phyloP scores from a whole-genome alignment of 2,113 vertebrate species.

The Semnopithecus entellus region DNA sequence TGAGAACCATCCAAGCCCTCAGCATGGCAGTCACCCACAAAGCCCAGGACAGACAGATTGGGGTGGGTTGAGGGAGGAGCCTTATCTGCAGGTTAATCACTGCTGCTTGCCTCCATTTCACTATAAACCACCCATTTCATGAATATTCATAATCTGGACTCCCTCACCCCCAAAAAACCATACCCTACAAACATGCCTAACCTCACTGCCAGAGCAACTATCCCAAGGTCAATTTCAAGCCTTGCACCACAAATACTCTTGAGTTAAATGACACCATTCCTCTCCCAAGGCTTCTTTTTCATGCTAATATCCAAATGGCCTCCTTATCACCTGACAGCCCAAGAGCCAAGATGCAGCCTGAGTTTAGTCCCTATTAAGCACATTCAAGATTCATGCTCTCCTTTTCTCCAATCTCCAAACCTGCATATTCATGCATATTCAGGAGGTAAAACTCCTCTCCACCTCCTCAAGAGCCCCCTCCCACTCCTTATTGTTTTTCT shows the following conservation, averaged over 20 bases:
- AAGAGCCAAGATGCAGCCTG: fast-evolving
- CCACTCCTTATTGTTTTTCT: too few relatives aligned
- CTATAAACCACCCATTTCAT: neutral
- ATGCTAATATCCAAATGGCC: neutral
- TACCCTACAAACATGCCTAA: neutral
- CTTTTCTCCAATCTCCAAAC: neutral
- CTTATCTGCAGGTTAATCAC: neutral
- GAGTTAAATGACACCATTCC: neutral
- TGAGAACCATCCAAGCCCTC: neutral
- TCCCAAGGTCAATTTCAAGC: neutral
- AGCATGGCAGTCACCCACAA: neutral
- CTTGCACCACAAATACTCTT: neutral
- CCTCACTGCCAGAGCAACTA: neutral
- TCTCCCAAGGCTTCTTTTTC: neutral
- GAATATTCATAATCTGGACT: conserved; percentile 4
- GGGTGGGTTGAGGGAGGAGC: neutral
- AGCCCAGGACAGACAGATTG: neutral
- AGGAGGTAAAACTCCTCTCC: fast-evolving
- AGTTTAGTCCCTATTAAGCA: neutral
- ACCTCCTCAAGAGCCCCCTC: fast-evolving
- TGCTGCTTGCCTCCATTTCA: neutral
- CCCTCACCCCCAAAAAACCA: neutral
- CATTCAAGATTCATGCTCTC: neutral
- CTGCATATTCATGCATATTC: neutral
- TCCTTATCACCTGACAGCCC: neutral